Evolutionary conservation across 2,797 vertebrate species (phyloP).

Genomic region (Sphenodon punctatus): DNA sequence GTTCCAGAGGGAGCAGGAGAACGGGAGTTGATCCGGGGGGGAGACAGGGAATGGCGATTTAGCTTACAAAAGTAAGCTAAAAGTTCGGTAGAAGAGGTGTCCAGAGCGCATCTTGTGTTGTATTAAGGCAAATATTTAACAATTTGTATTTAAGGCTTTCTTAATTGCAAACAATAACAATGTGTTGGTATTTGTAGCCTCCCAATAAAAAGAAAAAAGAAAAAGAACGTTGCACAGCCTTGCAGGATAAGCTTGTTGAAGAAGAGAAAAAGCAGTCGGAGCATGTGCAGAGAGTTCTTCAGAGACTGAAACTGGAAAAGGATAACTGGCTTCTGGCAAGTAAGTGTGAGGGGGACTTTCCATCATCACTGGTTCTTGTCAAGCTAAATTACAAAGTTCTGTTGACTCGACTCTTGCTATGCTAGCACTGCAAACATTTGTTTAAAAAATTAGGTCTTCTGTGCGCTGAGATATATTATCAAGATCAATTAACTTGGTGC

Average conservation of each 20-base stretch:
- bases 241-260: slow-evolving; percentile 96
- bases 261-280: slow-evolving; percentile 98
- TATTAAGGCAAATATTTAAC: no score
- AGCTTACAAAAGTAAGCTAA: no score
- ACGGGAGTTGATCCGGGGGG: no score
- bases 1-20: no score
- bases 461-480: neutral
- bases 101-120: no score
- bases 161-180: no score
- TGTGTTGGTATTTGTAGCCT: slow-evolving; percentile 86
- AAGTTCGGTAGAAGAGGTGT: no score
- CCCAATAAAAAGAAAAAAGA: slow-evolving; percentile 99
- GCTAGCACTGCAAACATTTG: neutral
- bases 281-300: slow-evolving; percentile 93
- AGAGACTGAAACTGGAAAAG: slow-evolving; percentile 96
- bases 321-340: slow-evolving; percentile 99
- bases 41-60: no score
- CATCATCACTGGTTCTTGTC: neutral
- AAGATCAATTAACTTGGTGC: neutral
- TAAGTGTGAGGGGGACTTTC: slow-evolving; percentile 75
- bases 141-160: no score
- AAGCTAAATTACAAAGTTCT: neutral
- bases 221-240: slow-evolving; percentile 96
- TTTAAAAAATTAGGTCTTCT: neutral
- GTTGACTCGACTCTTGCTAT: neutral